phyloP scores from a whole-genome alignment of 2,888 invertebrate species.

The Pycnomerus fuliginosus region DNA sequence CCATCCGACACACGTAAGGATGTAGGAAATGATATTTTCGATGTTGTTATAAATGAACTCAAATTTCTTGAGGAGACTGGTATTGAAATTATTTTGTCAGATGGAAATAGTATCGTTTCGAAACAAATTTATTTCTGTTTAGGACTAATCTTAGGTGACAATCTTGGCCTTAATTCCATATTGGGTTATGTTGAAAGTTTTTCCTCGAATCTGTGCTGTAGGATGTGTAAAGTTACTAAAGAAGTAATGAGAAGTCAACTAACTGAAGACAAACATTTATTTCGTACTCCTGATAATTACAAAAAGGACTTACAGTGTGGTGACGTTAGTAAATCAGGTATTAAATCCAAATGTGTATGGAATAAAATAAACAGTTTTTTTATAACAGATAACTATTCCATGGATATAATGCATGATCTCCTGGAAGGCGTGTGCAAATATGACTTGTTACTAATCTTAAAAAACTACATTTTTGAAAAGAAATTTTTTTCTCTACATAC shows the following conservation, averaged over 20 bases:
- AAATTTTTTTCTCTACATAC: constrained; percentile 12
- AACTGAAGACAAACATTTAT: neutral
- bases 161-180: constrained; percentile 11
- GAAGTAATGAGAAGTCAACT: neutral
- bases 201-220: constrained; percentile 11
- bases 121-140: neutral
- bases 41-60: constrained; percentile 12
- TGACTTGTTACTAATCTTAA: constrained; percentile 9
- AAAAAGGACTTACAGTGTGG: neutral
- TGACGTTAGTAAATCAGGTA: constrained; percentile 1
- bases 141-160: constrained; percentile 15
- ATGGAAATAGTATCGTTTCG: no score
- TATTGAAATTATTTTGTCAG: neutral
- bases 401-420: constrained; percentile 22
- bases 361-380: constrained; percentile 10
- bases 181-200: constrained; percentile 19
- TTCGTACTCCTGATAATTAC: neutral
- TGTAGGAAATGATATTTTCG: constrained; percentile 13
- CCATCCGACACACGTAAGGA: constrained; percentile 9
- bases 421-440: constrained; percentile 20
- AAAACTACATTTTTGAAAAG: constrained; percentile 3
- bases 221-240: constrained; percentile 16
- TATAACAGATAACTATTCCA: constrained; percentile 13
- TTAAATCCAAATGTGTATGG: constrained; percentile 3
- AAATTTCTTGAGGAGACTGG: constrained; percentile 6